These are phyloP conservation scores for Geotria australis DNA, from an alignment of 2,797 vertebrate species.

Conservation along the genomic window DNA sequence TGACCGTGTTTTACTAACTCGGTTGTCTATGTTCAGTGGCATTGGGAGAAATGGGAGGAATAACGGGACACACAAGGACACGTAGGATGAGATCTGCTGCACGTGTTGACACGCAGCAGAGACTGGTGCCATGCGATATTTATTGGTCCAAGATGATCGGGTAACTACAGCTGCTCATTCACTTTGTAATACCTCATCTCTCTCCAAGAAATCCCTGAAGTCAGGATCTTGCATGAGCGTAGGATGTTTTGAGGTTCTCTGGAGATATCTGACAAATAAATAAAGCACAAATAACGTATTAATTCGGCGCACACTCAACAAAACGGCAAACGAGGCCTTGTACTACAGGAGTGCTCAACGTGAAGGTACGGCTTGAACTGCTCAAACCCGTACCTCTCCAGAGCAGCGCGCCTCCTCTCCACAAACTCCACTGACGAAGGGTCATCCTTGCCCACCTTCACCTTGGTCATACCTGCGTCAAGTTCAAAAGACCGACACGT, in stretches of 20 bases:
- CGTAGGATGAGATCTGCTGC: background rate
- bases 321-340: too few relatives aligned
- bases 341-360: too few relatives aligned
- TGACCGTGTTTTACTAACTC: too few relatives aligned
- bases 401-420: constrained; percentile 45
- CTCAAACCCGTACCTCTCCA: constrained; percentile 16
- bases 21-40: background rate
- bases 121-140: too few relatives aligned
- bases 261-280: constrained; percentile 32
- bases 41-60: background rate
- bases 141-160: background rate
- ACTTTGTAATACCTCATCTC: constrained; percentile 37
- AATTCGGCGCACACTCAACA: too few relatives aligned
- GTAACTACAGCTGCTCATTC: background rate
- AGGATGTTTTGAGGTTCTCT: constrained; percentile 56
- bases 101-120: background rate
- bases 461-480: constrained; percentile 70
- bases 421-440: constrained; percentile 79
- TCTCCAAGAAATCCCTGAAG: constrained; percentile 78
- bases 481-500: too few relatives aligned
- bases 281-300: background rate
- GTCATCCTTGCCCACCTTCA: constrained; percentile 94
- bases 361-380: too few relatives aligned
- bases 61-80: background rate
- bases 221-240: constrained; percentile 78